phyloP scores from a whole-genome alignment of 2,888 invertebrate genomes.

The Thymelicus sylvestris region DNA sequence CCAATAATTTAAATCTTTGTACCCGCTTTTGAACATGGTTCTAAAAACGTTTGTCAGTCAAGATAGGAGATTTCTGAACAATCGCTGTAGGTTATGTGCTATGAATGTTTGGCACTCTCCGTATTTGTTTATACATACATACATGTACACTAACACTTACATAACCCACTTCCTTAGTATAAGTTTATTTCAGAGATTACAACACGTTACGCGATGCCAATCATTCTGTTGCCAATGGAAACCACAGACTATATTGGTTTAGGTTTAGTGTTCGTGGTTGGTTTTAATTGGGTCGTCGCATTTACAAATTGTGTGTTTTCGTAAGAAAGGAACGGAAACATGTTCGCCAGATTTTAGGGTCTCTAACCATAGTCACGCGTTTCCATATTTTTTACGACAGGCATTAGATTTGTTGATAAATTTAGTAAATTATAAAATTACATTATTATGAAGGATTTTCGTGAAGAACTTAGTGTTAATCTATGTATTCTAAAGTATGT shows the following conservation, averaged over 20 bases:
- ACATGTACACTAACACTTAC: constrained; percentile 3
- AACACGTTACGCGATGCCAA: constrained; percentile 28
- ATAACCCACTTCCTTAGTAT: constrained; percentile 22
- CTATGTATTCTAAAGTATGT: no score
- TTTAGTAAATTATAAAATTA: no score
- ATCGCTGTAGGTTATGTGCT: neutral
- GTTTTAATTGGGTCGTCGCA: neutral
- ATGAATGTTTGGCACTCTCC: constrained; percentile 7
- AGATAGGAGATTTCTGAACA: neutral
- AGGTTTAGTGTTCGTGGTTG: neutral
- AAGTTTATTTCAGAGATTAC: constrained; percentile 29
- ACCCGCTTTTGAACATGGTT: no score
- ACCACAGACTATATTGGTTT: constrained; percentile 7
- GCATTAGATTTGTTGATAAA: no score
- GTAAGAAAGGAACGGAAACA: no score
- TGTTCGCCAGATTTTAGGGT: no score
- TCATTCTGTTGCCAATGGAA: constrained; percentile 31
- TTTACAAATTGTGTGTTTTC: neutral
- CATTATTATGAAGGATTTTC: no score
- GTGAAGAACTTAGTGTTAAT: no score
- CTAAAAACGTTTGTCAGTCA: neutral
- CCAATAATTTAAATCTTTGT: neutral
- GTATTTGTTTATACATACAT: neutral
- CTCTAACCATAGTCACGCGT: no score
- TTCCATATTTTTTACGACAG: no score